Evolutionary conservation across 2,113 vertebrate species (phyloP).

Genomic region (Mobula birostris): DNA sequence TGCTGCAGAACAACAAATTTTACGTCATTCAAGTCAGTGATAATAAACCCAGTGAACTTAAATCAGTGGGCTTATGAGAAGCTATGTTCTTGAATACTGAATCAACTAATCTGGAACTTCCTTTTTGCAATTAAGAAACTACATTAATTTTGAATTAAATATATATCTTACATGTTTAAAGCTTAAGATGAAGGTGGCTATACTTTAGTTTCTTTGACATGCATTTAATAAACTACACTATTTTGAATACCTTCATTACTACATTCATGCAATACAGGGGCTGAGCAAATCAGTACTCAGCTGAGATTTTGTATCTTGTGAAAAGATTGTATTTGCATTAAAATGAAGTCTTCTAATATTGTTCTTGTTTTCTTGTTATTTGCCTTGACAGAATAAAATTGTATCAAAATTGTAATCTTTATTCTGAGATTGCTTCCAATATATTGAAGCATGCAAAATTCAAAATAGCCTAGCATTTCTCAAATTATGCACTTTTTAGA

Average conservation of each 20-base stretch:
- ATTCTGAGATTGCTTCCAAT: neutral
- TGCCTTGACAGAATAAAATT: neutral
- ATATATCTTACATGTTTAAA: neutral
- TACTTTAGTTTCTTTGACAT: neutral
- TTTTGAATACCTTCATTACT: neutral
- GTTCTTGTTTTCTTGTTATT: neutral
- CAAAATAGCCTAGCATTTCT: neutral
- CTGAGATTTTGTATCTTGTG: neutral
- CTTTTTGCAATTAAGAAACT: neutral
- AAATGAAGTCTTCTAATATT: neutral
- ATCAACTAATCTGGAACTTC: slow-evolving; percentile 19
- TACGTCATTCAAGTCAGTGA: neutral
- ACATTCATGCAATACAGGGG: neutral
- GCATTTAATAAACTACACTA: neutral
- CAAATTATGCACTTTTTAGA: neutral
- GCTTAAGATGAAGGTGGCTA: neutral
- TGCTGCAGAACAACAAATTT: too few relatives aligned
- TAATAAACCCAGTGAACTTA: neutral
- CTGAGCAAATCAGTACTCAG: neutral
- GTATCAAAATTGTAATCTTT: neutral
- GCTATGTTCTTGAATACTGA: neutral
- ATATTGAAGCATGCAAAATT: neutral
- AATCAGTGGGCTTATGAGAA: neutral
- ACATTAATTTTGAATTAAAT: neutral
- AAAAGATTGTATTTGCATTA: neutral